These are phyloP conservation scores for Spilarctia lutea DNA, from an alignment of 2,888 invertebrate species.

Conservation along the genomic window DNA sequence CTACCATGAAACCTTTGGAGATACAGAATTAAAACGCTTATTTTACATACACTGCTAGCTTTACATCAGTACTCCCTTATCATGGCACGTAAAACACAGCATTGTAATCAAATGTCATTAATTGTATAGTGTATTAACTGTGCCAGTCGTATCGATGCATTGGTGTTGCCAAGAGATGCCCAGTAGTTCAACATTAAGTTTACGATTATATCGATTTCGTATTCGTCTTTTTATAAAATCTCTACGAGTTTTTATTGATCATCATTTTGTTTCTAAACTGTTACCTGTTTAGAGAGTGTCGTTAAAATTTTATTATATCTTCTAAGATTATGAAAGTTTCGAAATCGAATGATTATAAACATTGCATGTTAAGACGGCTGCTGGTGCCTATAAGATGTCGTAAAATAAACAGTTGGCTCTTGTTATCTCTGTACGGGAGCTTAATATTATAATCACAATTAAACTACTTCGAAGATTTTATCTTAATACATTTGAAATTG, in stretches of 20 bases:
- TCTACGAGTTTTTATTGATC: slow-evolving; percentile 47
- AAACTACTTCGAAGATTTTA: background rate
- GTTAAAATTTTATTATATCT: slow-evolving; percentile 46
- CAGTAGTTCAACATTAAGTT: slow-evolving; percentile 50
- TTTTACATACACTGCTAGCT: slow-evolving; percentile 26
- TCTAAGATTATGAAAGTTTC: slow-evolving; percentile 31
- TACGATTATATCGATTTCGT: slow-evolving; percentile 46
- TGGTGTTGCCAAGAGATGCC: slow-evolving; percentile 50
- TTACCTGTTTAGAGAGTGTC: slow-evolving; percentile 45
- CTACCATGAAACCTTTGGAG: slow-evolving; percentile 21
- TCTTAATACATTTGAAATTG: slow-evolving; percentile 21
- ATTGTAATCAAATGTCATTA: slow-evolving; percentile 23
- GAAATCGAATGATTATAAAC: slow-evolving; percentile 38
- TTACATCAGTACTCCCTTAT: slow-evolving; percentile 3
- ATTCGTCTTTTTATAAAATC: slow-evolving; percentile 27
- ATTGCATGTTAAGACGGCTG: slow-evolving; percentile 37
- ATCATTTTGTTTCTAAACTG: slow-evolving; percentile 47
- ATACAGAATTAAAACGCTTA: slow-evolving; percentile 24
- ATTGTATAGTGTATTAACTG: slow-evolving; percentile 14
- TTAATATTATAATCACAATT: slow-evolving; percentile 22
- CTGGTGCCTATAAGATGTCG: slow-evolving; percentile 27
- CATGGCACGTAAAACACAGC: slow-evolving; percentile 10
- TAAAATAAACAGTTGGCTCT: slow-evolving; percentile 28
- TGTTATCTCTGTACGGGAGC: slow-evolving; percentile 25
- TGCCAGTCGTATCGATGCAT: slow-evolving; percentile 29